Percentiles rank a stretch among this genome's conserved stretches.
Evolutionary conservation across 2,113 vertebrate species (phyloP).

Genomic region (Syrmaticus mikado): DNA sequence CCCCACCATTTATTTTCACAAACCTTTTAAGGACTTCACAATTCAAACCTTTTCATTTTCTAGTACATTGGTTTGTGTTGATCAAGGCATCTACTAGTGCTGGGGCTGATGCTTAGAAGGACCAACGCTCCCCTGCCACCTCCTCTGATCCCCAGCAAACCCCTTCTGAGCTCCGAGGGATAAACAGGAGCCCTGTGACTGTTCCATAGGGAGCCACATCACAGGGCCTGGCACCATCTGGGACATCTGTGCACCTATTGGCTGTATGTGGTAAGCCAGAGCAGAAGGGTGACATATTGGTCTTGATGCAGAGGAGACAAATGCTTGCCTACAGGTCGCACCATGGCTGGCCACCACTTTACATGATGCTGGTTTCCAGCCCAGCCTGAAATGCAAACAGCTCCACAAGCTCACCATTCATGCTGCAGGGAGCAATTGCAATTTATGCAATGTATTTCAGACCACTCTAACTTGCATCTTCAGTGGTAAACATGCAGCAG

Average conservation of each 20-base stretch:
- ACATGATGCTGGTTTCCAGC: background rate
- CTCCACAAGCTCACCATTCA: background rate
- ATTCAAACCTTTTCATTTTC: background rate
- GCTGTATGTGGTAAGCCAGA: background rate
- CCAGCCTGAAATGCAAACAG: background rate
- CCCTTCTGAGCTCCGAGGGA: background rate
- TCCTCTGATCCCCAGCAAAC: background rate
- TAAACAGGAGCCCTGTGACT: background rate
- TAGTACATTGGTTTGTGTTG: rapidly evolving
- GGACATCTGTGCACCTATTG: background rate
- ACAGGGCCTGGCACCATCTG: background rate
- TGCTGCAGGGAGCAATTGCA: background rate
- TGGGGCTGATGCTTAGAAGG: background rate
- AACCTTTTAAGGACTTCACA: background rate
- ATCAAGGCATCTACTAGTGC: background rate
- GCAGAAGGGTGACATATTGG: background rate
- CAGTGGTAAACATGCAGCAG: background rate
- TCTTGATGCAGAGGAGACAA: background rate
- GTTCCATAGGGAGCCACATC: rapidly evolving
- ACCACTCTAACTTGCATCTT: rapidly evolving
- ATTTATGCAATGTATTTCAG: no score
- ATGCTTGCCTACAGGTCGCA: background rate
- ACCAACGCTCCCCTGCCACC: background rate
- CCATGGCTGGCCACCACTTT: background rate
- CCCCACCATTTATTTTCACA: background rate